A percentile compares a stretch with the other conserved stretches of the same genome.
Evolutionary conservation across 2,113 vertebrate species (phyloP).

Genomic region (Barbus barbus): DNA sequence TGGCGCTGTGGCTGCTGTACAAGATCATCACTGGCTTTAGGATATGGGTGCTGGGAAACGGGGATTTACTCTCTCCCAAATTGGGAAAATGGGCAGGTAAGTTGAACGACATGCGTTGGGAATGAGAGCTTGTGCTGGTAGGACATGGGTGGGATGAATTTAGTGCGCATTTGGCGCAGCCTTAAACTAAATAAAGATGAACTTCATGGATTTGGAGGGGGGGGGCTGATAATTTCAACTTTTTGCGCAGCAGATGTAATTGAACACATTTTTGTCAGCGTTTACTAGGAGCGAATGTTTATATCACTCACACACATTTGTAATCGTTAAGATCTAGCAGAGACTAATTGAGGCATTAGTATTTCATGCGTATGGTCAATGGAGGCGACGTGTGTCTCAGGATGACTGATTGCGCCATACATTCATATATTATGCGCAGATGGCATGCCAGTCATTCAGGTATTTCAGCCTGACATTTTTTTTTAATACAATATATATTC

Average conservation of each 20-base stretch:
- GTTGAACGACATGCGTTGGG: slow-evolving; percentile 62
- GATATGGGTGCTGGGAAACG: slow-evolving; percentile 83
- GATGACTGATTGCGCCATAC: slow-evolving; percentile 56
- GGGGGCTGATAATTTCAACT: slow-evolving; percentile 10
- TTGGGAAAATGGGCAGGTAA: slow-evolving; percentile 96
- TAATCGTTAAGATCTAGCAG: not conserved
- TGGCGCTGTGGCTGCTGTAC: slow-evolving; percentile 72
- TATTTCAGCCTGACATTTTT: slow-evolving; percentile 22
- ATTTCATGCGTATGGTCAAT: slow-evolving; percentile 21
- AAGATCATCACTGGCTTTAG: slow-evolving; percentile 76
- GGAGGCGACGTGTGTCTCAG: slow-evolving; percentile 42
- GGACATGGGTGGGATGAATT: slow-evolving; percentile 5
- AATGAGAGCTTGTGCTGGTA: too few relatives aligned
- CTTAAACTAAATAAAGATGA: slow-evolving; percentile 33
- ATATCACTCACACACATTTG: not conserved
- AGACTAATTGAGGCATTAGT: slow-evolving; percentile 17
- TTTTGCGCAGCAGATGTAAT: slow-evolving; percentile 21
- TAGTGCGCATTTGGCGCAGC: not conserved
- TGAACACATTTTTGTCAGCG: not conserved
- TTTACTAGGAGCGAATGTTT: not conserved
- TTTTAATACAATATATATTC: not conserved
- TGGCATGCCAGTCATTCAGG: slow-evolving; percentile 45
- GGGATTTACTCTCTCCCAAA: slow-evolving; percentile 74
- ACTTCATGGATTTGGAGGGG: slow-evolving; percentile 5
- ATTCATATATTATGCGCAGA: slow-evolving; percentile 52